Evolutionary conservation across 2,113 vertebrate genomes (phyloP).

Genomic region (Mastomys coucha): DNA sequence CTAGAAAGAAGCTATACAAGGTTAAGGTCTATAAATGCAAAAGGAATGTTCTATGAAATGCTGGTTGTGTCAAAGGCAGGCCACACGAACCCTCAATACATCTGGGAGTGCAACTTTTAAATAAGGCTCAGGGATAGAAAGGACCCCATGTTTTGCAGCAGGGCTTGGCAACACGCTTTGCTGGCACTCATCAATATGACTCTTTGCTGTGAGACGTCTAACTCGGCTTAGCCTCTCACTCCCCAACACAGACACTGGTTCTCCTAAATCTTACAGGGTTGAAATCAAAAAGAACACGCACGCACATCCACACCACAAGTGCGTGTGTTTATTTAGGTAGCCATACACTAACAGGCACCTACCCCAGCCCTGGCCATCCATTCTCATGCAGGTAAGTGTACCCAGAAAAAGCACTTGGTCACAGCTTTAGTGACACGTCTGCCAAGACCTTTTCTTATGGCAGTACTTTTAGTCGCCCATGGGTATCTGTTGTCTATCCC

Average conservation of each 20-base stretch:
- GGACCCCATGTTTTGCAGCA: neutral
- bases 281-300: constrained; percentile 7
- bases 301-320: no score
- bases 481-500: neutral
- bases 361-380: neutral
- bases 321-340: neutral
- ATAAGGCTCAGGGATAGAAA: neutral
- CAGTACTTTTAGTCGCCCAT: neutral
- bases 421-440: neutral
- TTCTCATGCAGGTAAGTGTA: neutral
- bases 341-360: neutral
- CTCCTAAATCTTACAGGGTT: neutral
- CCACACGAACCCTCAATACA: neutral
- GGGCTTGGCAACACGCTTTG: neutral
- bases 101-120: neutral
- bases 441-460: neutral
- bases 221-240: neutral
- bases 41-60: neutral
- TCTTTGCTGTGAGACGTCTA: neutral
- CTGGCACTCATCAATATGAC: no score
- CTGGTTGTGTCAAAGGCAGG: neutral
- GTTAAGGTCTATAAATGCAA: constrained; percentile 27
- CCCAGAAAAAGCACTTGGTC: neutral
- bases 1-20: neutral
- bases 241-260: neutral